Conservation (phyloP, 1,140 invertebrate species). For the Hylyphantes graminicola region DNA sequence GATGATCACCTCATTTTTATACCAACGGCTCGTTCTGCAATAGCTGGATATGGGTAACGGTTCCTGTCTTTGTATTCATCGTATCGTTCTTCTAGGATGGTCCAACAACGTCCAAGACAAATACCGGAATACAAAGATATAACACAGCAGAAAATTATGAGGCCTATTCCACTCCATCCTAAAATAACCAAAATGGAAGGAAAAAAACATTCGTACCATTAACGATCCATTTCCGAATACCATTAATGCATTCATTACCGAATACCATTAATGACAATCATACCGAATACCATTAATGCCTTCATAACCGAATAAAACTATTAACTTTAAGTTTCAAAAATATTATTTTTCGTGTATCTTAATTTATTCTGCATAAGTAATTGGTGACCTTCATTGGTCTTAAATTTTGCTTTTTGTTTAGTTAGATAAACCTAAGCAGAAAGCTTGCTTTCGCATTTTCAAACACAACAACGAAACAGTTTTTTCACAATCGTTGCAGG, state of each 20-base stretch:
- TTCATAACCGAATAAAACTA: too few relatives aligned
- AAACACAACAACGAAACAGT: too few relatives aligned
- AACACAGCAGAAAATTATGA: slow-evolving; percentile 73
- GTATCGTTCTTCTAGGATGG: slow-evolving; percentile 77
- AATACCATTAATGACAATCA: too few relatives aligned
- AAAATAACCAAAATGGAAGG: background rate
- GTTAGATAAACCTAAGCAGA: too few relatives aligned
- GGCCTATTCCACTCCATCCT: slow-evolving; percentile 75
- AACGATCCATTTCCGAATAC: background rate
- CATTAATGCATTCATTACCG: too few relatives aligned
- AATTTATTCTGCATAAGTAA: too few relatives aligned
- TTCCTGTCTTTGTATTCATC: slow-evolving; percentile 71
- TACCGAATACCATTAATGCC: background rate
- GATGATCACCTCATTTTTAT: slow-evolving; percentile 49
- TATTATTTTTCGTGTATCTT: too few relatives aligned
- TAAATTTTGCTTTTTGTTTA: too few relatives aligned
- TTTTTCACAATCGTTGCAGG: too few relatives aligned
- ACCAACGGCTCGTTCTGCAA: slow-evolving; percentile 52
- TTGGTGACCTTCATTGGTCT: too few relatives aligned
- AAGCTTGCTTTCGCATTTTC: too few relatives aligned
- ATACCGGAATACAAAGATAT: slow-evolving; percentile 72
- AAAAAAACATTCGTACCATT: background rate
- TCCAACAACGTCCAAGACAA: slow-evolving; percentile 76
- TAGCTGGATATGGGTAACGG: slow-evolving; percentile 60
- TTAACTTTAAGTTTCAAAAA: background rate